Conservation (phyloP, 2,888 invertebrate species). For the Eupelmus urozonus region DNA sequence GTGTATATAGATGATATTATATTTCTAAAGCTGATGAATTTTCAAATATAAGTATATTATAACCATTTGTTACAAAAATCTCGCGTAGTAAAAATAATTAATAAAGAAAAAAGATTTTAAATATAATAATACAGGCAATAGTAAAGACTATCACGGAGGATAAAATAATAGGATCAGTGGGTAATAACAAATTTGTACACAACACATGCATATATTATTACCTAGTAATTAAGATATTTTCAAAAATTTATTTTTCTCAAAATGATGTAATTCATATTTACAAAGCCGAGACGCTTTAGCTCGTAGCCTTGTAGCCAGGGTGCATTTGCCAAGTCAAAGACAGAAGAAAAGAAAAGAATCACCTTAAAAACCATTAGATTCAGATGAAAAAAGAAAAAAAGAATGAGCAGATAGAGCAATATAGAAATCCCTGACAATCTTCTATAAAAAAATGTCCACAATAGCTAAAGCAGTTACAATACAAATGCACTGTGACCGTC, state of each 20-base stretch:
- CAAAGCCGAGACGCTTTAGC: slow-evolving; percentile 26
- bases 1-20: no score
- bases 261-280: slow-evolving; percentile 44
- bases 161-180: no score
- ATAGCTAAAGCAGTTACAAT: not conserved
- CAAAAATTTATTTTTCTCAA: slow-evolving; percentile 37
- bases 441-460: not conserved
- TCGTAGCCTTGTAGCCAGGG: slow-evolving; percentile 51
- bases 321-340: slow-evolving; percentile 35
- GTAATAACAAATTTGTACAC: no score
- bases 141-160: no score
- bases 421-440: no score
- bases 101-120: no score
- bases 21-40: no score
- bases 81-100: no score
- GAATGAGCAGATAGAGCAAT: not conserved
- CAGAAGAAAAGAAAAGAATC: slow-evolving; percentile 6
- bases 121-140: no score
- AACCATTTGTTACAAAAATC: no score
- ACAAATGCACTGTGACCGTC: slow-evolving; percentile 56
- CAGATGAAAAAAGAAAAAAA: not conserved
- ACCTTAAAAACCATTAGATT: slow-evolving; percentile 15
- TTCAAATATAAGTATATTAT: no score
- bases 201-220: not conserved
- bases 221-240: slow-evolving; percentile 19